Evolutionary conservation across 1,140 invertebrate genomes (phyloP).

Genomic region (Halictus rubicundus): DNA sequence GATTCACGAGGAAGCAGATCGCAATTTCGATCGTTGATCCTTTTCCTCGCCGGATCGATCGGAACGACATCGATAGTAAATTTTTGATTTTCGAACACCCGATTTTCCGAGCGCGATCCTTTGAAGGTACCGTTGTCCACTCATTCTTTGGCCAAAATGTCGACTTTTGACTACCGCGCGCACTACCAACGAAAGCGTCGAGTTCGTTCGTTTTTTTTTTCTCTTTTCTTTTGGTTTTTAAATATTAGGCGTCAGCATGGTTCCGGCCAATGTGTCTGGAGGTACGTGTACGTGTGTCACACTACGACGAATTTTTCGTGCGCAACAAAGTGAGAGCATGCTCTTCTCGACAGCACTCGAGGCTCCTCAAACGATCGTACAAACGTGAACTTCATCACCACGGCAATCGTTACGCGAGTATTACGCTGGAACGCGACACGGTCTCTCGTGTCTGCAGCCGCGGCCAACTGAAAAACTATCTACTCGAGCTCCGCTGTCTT

Average conservation of each 20-base stretch:
- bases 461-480: slow-evolving; percentile 1
- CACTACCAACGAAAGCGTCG: not conserved
- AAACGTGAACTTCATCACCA: slow-evolving; percentile 18
- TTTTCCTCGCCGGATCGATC: not conserved
- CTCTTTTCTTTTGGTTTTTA: no score
- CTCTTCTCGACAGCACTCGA: not conserved
- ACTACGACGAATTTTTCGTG: slow-evolving; percentile 1
- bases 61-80: not conserved
- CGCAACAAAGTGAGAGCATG: not conserved
- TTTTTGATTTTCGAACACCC: slow-evolving; percentile 35
- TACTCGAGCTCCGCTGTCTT: not conserved
- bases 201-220: not conserved
- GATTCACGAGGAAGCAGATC: slow-evolving; percentile 8
- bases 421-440: slow-evolving; percentile 41
- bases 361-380: not conserved
- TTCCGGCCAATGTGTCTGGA: slow-evolving; percentile 2
- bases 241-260: slow-evolving; percentile 3
- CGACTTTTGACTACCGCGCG: not conserved
- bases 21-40: not conserved
- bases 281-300: no score
- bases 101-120: not conserved
- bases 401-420: slow-evolving; percentile 47
- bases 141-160: no score
- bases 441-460: slow-evolving; percentile 6
- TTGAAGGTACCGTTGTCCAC: not conserved